These are phyloP conservation scores for Acanthosepion pharaonis DNA, from an alignment of 2,888 invertebrate species.

Conservation along the genomic window DNA sequence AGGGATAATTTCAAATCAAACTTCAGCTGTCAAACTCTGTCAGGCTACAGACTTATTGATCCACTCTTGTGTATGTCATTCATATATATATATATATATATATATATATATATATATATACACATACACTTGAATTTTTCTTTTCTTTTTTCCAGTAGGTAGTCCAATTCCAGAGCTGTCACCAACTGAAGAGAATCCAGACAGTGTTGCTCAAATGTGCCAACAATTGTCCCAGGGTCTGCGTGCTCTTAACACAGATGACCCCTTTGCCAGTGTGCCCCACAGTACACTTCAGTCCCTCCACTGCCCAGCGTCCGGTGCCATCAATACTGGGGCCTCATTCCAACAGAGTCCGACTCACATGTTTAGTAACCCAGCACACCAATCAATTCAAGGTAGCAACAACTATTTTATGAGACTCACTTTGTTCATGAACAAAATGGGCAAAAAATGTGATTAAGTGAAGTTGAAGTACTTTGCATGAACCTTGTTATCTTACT, in stretches of 20 bases:
- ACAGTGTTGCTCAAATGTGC: constrained; percentile 83
- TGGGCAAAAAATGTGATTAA: no score
- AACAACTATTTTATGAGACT: constrained; percentile 48
- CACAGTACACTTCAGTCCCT: constrained; percentile 49
- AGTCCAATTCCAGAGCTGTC: constrained; percentile 87
- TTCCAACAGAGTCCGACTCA: constrained; percentile 41
- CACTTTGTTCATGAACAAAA: no score
- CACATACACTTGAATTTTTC: neutral
- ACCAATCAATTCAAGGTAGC: constrained; percentile 52
- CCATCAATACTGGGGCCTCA: constrained; percentile 47
- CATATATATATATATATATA: no score
- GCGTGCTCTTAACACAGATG: constrained; percentile 81
- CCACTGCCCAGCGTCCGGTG: constrained; percentile 49
- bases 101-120: no score
- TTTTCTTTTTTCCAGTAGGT: constrained; percentile 75
- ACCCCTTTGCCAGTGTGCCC: constrained; percentile 70
- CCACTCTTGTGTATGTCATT: no score
- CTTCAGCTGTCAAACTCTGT: no score
- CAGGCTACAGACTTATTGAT: no score
- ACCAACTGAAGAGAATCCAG: constrained; percentile 76
- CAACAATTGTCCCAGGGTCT: constrained; percentile 85
- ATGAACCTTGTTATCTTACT: no score
- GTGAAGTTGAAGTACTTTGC: no score
- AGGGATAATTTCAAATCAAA: no score
- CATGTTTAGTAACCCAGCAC: constrained; percentile 16